phyloP scores from a whole-genome alignment of 2,888 invertebrate species.

The Acanthoscelides obtectus region DNA sequence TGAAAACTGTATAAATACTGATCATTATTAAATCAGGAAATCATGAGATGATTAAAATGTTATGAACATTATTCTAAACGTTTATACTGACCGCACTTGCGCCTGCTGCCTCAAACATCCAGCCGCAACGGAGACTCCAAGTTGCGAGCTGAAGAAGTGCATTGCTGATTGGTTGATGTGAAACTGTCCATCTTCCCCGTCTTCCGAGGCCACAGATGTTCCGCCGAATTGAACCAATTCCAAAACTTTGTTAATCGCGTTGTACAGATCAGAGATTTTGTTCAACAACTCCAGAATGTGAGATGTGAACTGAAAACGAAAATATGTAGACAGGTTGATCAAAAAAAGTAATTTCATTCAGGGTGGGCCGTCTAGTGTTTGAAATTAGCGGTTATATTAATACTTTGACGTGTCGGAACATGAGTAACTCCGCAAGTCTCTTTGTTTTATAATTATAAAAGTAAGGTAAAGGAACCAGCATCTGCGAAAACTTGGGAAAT shows the following conservation, averaged over 20 bases:
- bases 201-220: slow-evolving; percentile 47
- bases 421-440: too few species aligned
- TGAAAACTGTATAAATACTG: slow-evolving; percentile 39
- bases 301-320: slow-evolving; percentile 34
- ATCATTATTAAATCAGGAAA: too few species aligned
- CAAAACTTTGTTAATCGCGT: slow-evolving; percentile 55
- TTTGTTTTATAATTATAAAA: too few species aligned
- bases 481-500: too few species aligned
- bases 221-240: slow-evolving; percentile 58
- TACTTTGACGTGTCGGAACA: too few species aligned
- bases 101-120: slow-evolving; percentile 75
- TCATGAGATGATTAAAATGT: too few species aligned
- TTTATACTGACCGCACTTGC: slow-evolving; percentile 54
- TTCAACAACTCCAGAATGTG: slow-evolving; percentile 45
- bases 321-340: too few species aligned
- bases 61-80: background rate
- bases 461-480: too few species aligned
- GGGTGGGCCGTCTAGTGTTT: too few species aligned
- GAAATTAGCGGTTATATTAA: too few species aligned
- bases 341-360: too few species aligned
- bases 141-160: slow-evolving; percentile 67
- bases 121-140: slow-evolving; percentile 73
- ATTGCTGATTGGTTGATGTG: slow-evolving; percentile 46
- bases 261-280: slow-evolving; percentile 50
- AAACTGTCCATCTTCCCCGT: slow-evolving; percentile 10